Base-by-base conservation (phyloP, 2,113 vertebrate species). In the Rhynchomys soricoides region DNA sequence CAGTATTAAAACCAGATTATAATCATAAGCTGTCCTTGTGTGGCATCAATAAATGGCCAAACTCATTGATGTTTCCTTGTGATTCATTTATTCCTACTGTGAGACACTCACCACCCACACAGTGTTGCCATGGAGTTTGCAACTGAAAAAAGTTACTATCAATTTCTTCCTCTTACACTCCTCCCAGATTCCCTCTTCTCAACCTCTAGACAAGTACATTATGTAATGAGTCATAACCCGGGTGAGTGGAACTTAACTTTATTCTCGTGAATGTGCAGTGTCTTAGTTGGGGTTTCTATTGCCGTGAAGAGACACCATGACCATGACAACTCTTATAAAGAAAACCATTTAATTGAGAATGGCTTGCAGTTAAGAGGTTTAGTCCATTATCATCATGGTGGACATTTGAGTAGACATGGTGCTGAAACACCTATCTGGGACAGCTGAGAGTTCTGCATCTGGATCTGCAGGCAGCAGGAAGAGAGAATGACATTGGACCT, bases 41-140 rank as follows among this genome's bases (percentile, higher is more conserved):
- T 89, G 92, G 88, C n/a, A 91, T 85, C 89, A 97, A 97, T 98
- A 98, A 97, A 97, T 87, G 55, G 31, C 70, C 77, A 74, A 50
- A 95, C 8, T 95, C 78, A 93, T 22, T 87, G 66, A 34, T 34
- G 86, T 90, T 78, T 93, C 66, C 31, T 1, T 94, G 90, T 89
- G 77, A 79, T 93, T 96, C 88, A 90, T 97, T 97, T 92, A 79
- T 3, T 77, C 90, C 70, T 93, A 21, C 75, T 86, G 29, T 1
- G 6, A 95, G 29, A 79, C 43, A 48, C 21, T 7, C 16, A 17
- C n/a, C 26, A 21, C 40, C 40, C 21, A 43, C 68, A 16, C 16
- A 64, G 26, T 40, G 68, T 74, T 82, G 26, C 50, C 73, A 79
- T 59, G 62, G 68, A 87, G 52, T 68, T 89, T 45, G 57, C 68